These are phyloP conservation scores for Agriopis aurantiaria DNA, from an alignment of 2,888 invertebrate genomes.

Conservation along the genomic window DNA sequence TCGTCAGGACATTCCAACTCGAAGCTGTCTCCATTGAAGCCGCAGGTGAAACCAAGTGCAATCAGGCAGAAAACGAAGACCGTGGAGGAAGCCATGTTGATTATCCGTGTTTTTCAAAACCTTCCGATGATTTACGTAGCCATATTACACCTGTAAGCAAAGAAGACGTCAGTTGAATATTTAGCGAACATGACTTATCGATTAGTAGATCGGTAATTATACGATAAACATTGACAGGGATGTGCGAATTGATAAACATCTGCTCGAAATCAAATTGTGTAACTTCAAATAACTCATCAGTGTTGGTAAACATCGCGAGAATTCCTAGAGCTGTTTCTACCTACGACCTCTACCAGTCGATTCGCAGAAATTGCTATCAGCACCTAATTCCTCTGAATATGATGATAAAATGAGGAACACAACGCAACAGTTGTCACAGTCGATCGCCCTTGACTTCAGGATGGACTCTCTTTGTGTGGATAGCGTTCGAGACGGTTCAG, in stretches of 20 bases:
- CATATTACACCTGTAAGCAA: constrained; percentile 61
- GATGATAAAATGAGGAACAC: constrained; percentile 12
- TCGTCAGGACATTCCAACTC: constrained; percentile 91
- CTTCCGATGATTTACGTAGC: constrained; percentile 48
- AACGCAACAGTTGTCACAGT: constrained; percentile 13
- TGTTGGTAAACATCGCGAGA: constrained; percentile 22
- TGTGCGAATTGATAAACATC: constrained; percentile 48
- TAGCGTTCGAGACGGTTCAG: constrained; percentile 41
- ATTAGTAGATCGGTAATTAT: constrained; percentile 51
- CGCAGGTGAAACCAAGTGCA: constrained; percentile 59
- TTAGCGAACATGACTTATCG: constrained; percentile 34
- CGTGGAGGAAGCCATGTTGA: constrained; percentile 64
- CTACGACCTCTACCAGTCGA: not conserved
- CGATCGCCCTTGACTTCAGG: constrained; percentile 38
- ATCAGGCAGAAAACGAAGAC: constrained; percentile 63
- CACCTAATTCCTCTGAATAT: not conserved
- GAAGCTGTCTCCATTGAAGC: constrained; percentile 88
- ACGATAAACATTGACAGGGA: constrained; percentile 45
- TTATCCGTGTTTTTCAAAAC: constrained; percentile 23
- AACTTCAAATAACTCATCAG: constrained; percentile 3
- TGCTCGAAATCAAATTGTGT: constrained; percentile 21
- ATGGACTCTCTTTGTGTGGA: constrained; percentile 26
- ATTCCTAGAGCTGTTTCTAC: not conserved
- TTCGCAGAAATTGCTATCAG: not conserved
- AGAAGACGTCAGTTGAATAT: constrained; percentile 30